Conservation (phyloP, 1,140 invertebrate genomes). For the Penaeus indicus region DNA sequence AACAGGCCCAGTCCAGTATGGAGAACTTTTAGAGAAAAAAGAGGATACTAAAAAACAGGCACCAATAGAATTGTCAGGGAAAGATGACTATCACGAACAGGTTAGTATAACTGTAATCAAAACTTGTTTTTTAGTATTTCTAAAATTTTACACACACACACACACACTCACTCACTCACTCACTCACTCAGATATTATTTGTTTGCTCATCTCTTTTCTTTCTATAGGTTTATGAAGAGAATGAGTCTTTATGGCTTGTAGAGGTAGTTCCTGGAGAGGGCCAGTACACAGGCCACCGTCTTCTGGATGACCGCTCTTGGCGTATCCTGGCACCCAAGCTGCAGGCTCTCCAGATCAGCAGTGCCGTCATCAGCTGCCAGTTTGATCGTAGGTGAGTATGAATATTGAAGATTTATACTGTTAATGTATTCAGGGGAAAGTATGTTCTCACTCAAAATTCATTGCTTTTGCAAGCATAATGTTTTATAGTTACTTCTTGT, state of each 20-base stretch:
- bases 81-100: constrained; percentile 60
- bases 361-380: constrained; percentile 49
- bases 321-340: constrained; percentile 36
- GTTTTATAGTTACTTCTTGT: background rate
- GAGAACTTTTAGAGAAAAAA: constrained; percentile 36
- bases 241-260: constrained; percentile 55
- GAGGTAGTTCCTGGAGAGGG: constrained; percentile 57
- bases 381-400: constrained; percentile 53
- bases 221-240: constrained; percentile 51
- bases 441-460: too few species aligned
- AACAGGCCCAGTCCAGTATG: constrained; percentile 56
- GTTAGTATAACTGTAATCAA: background rate
- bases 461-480: background rate
- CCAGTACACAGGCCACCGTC: constrained; percentile 53
- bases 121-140: background rate
- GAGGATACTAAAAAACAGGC: background rate
- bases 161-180: too few species aligned
- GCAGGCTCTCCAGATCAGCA: constrained; percentile 32
- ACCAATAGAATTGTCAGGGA: constrained; percentile 43
- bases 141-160: background rate
- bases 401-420: background rate
- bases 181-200: background rate
- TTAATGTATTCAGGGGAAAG: background rate
- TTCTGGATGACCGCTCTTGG: constrained; percentile 56
- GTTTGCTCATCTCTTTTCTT: background rate